Evolutionary conservation across 64 coral and sea anemone genomes (phyloP), one percentile per base, ranked within the genome.

Genomic region (Astreopora myriophthalma): DNA sequence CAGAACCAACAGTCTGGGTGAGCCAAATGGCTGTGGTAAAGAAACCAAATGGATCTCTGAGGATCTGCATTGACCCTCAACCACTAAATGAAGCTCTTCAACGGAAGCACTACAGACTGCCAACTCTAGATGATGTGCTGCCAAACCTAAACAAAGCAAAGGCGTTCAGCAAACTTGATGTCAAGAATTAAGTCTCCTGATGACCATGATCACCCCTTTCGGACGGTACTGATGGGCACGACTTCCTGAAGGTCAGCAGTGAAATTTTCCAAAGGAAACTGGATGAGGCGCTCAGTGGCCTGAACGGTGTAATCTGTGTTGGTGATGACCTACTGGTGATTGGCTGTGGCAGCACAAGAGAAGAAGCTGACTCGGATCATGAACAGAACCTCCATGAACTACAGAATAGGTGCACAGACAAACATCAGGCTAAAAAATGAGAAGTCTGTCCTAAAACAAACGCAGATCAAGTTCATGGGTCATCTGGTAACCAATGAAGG

Each of bases 401-500:
- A 23, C 84, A 77, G 39, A 42, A 42, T n/a, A n/a, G n/a, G 42
- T 92, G 79, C 58, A 29, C 20, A 49, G 62, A 86, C 76, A 75
- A 71, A 71, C 28, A 92, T 92, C 49, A 75, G 76, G 55, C 81
- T 92, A 0, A 64, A 92, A 51, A 24, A 31, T 19, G 27, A 79
- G 35, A 88, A 79, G 35, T 44, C 66, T 73, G 72, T 80, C 26
- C 13, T 93, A 73, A 88, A 88, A 29, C 39, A 74, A 34, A 88
- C 29, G 17, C 74, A 88, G 13, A 25, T 83, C 68, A 75, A 80
- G 10, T 93, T 93, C 31, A 57, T 93, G 16, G 92, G 92, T 19
- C 85, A 93, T 42, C 0, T 81, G 17, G 22, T 52, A 7, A 80
- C 39, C 76, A 63, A 8, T 35, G 62, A 84, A 84, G 79, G 79